Base-by-base conservation (phyloP, 2,888 invertebrate genomes). In the Tetragonisca angustula region DNA sequence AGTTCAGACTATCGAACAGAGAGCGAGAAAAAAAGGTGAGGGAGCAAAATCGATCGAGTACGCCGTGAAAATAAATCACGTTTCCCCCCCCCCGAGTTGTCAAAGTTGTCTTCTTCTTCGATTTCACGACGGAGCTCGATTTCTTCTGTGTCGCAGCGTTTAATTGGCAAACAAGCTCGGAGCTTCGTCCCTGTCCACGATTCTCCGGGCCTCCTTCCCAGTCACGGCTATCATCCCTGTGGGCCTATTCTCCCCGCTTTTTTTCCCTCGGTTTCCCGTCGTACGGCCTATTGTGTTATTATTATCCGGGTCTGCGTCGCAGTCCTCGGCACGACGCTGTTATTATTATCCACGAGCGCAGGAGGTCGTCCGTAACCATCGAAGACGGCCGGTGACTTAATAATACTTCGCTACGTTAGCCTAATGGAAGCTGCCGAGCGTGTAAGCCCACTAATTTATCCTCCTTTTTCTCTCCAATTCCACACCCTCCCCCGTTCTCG, bases 371-470 rank as follows among this genome's bases (percentile, higher is more conserved):
- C 89, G 88, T 91, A 91, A 90, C 88, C 90, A 90, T 90, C 89
- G 90, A 75, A 87, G 90, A 91, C 90, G 90, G 87, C 88, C 92
- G 89, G 90, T 90, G 91, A 92, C 92, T 92, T 92, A 93, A 93
- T 93, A 93, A 93, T 91, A 92, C 91, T 91, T 89, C 84, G 89
- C 91, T 90, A 90, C 92, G 91, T 91, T 91, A 90, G 91, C 88
- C 92, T 93, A 93, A 93, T 93, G 90, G 90, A 89, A 88, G 90
- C 91, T 88, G 90, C 91, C 88, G 88, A 91, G 90, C 92, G 90
- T 92, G 91, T 92, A 92, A 93, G 92, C 91, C 92, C 91, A 91
- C 92, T 91, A 92, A 93, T 93, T 92, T 92, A 89, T 89, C 76
- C 68, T 72, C 79, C 88, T 86, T 86, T 87, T 81, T 84, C 85